These are phyloP conservation scores for Micromys minutus DNA, from an alignment of 2,113 vertebrate genomes.

Conservation along the genomic window DNA sequence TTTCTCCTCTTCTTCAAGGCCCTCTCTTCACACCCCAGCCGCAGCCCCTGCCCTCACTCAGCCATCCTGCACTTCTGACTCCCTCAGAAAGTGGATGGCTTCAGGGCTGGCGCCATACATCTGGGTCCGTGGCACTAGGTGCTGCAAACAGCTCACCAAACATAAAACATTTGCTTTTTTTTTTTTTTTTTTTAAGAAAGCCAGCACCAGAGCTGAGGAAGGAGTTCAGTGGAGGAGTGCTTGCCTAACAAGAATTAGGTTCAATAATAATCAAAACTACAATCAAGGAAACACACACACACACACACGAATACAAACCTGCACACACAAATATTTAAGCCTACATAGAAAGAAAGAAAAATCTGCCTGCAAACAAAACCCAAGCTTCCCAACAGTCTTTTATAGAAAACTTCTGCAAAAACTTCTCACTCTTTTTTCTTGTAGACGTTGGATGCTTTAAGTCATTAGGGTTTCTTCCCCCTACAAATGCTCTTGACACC, in stretches of 20 bases:
- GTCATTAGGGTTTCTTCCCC: not conserved
- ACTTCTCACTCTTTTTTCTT: not conserved
- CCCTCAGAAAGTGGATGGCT: not conserved
- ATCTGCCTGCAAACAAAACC: not conserved
- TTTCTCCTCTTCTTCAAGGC: not conserved
- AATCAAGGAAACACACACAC: not conserved
- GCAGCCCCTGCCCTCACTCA: not conserved
- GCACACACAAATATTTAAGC: not conserved
- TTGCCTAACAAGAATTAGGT: not conserved
- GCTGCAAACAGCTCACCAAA: not conserved
- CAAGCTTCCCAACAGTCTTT: not conserved
- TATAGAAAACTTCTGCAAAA: conserved; percentile 45
- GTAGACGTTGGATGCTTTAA: not conserved
- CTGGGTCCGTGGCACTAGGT: not conserved
- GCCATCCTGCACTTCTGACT: not conserved
- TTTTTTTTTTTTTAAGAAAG: not conserved
- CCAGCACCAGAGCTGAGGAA: not conserved
- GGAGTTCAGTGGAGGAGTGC: not conserved
- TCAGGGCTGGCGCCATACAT: not conserved
- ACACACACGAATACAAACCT: not conserved
- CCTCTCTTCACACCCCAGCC: not conserved
- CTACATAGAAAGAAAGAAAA: not conserved
- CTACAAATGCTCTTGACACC: conserved; percentile 46
- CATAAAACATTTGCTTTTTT: not conserved
- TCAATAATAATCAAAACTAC: not conserved